Conservation (phyloP, 2,113 vertebrate genomes). For the Macquaria ambigua region DNA sequence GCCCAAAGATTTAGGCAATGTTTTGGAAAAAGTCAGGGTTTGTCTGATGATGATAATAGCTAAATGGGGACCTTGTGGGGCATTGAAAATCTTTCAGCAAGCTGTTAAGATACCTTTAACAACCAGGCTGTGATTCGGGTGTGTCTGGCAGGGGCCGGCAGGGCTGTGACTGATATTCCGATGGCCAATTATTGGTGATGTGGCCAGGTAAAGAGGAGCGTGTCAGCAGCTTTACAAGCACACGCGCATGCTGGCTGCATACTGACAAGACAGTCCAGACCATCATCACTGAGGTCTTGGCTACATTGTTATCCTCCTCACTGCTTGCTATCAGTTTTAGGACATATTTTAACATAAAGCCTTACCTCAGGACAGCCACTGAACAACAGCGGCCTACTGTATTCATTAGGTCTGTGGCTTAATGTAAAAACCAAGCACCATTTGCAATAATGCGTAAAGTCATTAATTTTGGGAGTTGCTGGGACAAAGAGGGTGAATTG, state of each 20-base stretch:
- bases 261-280: slow-evolving; percentile 62
- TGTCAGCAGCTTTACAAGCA: slow-evolving; percentile 78
- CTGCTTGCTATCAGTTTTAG: slow-evolving; percentile 73
- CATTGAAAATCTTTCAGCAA: slow-evolving; percentile 68
- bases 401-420: slow-evolving; percentile 82
- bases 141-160: slow-evolving; percentile 62
- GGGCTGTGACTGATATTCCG: slow-evolving; percentile 75
- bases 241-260: slow-evolving; percentile 61
- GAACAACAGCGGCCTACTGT: slow-evolving; percentile 73
- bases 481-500: slow-evolving; percentile 77
- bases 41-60: slow-evolving; percentile 72
- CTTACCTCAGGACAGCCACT: slow-evolving; percentile 73
- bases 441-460: slow-evolving; percentile 84
- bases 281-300: slow-evolving; percentile 46
- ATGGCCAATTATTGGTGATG: slow-evolving; percentile 77
- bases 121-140: slow-evolving; percentile 57
- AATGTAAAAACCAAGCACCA: slow-evolving; percentile 81
- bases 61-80: slow-evolving; percentile 55
- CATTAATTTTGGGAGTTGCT: slow-evolving; percentile 85
- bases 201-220: slow-evolving; percentile 73
- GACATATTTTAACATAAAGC: slow-evolving; percentile 69
- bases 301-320: slow-evolving; percentile 67
- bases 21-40: slow-evolving; percentile 69
- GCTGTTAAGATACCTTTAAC: slow-evolving; percentile 68
- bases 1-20: slow-evolving; percentile 57